These are phyloP conservation scores for Bradypus variegatus DNA, from an alignment of 2,797 vertebrate species.

Conservation along the genomic window DNA sequence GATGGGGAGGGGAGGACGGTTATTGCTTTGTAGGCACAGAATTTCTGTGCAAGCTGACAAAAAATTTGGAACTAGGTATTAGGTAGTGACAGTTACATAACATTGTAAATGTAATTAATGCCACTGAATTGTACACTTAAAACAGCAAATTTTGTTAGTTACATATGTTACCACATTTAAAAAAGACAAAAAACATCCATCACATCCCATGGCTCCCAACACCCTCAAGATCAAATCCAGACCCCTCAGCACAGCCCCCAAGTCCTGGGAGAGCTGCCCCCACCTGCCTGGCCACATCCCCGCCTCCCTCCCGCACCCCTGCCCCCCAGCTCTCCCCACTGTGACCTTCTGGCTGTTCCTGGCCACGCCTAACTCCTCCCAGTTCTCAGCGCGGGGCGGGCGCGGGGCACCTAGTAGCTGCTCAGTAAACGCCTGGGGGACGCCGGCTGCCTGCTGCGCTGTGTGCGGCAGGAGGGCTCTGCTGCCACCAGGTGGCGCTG, in stretches of 20 bases:
- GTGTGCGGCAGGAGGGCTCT: not conserved
- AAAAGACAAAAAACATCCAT: not conserved
- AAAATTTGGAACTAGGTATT: too few relatives aligned
- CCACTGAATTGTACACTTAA: too few relatives aligned
- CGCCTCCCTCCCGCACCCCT: not conserved
- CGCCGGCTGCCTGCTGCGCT: not conserved
- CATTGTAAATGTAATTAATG: too few relatives aligned
- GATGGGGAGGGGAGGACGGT: too few relatives aligned
- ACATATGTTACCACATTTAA: not conserved
- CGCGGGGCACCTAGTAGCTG: not conserved
- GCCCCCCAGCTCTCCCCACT: not conserved
- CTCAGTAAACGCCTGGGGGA: not conserved
- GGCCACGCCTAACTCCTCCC: not conserved
- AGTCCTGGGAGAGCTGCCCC: not conserved
- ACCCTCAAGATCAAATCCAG: not conserved
- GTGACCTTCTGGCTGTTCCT: not conserved
- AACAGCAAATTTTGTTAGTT: too few relatives aligned
- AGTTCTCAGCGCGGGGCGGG: not conserved
- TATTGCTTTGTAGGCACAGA: too few relatives aligned
- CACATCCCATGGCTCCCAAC: not conserved
- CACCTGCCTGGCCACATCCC: not conserved
- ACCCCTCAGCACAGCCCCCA: not conserved
- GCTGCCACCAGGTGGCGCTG: conserved; percentile 49
- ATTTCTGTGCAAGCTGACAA: too few relatives aligned
- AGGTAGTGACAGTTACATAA: too few relatives aligned